Evolutionary conservation across 2,113 vertebrate species (phyloP).

Genomic region (Nematolebias whitei): DNA sequence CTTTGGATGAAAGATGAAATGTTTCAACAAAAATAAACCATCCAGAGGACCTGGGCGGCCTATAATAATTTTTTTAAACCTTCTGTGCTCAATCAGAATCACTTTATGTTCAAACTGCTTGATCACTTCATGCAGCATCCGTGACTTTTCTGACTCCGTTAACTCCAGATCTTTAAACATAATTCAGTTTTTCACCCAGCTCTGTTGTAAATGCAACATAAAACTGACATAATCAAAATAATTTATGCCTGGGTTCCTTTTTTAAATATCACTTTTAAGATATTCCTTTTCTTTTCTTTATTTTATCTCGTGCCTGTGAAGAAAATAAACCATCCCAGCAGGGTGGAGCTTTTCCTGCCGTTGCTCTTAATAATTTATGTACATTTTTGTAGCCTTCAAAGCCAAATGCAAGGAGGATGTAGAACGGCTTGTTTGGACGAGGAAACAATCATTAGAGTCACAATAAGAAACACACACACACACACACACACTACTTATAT

Average conservation of each 20-base stretch:
- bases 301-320: background rate
- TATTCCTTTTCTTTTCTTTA: background rate
- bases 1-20: too few relatives aligned
- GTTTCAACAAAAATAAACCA: too few relatives aligned
- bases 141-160: too few relatives aligned
- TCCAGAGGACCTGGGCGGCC: too few relatives aligned
- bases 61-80: too few relatives aligned
- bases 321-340: background rate
- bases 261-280: background rate
- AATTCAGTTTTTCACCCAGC: background rate
- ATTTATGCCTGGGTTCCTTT: background rate
- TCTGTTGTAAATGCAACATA: conserved; percentile 25
- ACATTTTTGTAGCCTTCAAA: conserved; percentile 19
- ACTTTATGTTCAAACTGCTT: too few relatives aligned
- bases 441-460: background rate
- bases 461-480: background rate
- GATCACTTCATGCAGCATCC: too few relatives aligned
- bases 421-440: background rate
- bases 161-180: too few relatives aligned
- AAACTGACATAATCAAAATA: background rate
- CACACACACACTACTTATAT: conserved; percentile 4
- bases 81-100: too few relatives aligned
- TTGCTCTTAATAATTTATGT: conserved; percentile 17
- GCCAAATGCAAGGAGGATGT: background rate
- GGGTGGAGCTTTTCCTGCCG: background rate